phyloP scores from a whole-genome alignment of 2,113 vertebrate species.

The Ceyx melanurus region DNA sequence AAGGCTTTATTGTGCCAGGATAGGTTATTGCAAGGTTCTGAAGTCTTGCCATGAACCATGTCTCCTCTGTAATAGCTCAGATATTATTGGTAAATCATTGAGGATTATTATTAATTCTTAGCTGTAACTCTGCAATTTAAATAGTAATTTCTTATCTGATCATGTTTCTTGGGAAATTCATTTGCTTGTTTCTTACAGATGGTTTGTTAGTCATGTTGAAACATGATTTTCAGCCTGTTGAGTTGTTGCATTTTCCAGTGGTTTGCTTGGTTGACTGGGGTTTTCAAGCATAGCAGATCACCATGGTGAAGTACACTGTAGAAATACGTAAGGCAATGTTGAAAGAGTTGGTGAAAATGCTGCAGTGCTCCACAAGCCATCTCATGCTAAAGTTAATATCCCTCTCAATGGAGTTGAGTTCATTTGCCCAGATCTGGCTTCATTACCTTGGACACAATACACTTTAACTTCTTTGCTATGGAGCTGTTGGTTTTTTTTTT shows the following conservation, averaged over 20 bases:
- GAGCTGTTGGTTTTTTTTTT: background rate
- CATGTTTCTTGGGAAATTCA: background rate
- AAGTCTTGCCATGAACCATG: background rate
- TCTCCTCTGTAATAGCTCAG: background rate
- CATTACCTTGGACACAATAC: background rate
- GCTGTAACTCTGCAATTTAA: background rate
- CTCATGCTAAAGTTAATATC: background rate
- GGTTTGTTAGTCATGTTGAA: background rate
- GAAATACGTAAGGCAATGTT: background rate
- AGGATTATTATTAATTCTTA: background rate
- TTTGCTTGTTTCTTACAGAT: background rate
- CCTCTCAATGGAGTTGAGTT: background rate
- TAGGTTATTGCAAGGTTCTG: background rate
- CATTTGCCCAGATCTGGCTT: background rate
- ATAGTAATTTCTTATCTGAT: background rate
- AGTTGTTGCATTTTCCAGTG: background rate
- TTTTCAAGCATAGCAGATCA: background rate
- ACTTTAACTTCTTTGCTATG: background rate
- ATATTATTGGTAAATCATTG: background rate
- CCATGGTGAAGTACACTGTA: background rate
- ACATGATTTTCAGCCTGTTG: background rate
- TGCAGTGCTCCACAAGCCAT: background rate
- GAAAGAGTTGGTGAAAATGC: background rate
- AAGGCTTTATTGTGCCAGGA: background rate
- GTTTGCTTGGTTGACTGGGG: background rate